A percentile compares a stretch with the other conserved stretches of the same genome.
Conservation (phyloP, 2,888 invertebrate species). For the Unio delphinus region DNA sequence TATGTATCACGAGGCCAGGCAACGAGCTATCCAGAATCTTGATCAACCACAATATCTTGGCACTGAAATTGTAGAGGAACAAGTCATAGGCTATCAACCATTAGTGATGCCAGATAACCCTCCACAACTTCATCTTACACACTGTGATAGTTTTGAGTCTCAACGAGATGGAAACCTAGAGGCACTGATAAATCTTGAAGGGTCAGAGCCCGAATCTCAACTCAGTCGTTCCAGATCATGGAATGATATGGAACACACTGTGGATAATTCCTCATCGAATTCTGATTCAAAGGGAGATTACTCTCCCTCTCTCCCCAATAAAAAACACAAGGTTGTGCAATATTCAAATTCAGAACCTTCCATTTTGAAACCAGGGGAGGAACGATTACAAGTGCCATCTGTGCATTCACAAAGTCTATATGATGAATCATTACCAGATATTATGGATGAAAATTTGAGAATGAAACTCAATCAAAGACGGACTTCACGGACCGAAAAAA, state of each 20-base stretch:
- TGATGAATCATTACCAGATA: slow-evolving; percentile 43
- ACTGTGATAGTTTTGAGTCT: slow-evolving; percentile 29
- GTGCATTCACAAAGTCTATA: slow-evolving; percentile 21
- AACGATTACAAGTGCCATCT: slow-evolving; percentile 16
- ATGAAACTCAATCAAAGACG: slow-evolving; percentile 65
- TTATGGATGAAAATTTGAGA: slow-evolving; percentile 53
- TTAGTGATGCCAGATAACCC: slow-evolving; percentile 21
- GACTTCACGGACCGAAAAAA: slow-evolving; percentile 67
- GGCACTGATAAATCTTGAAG: no score
- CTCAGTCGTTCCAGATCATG: slow-evolving; percentile 34
- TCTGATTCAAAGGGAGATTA: no score
- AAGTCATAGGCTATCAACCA: slow-evolving; percentile 39
- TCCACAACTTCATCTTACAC: slow-evolving; percentile 27
- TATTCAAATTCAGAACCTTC: no score
- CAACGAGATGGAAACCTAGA: neutral
- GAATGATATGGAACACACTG: slow-evolving; percentile 26
- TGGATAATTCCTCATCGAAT: no score
- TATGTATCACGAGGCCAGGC: slow-evolving; percentile 41
- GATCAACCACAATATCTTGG: slow-evolving; percentile 22
- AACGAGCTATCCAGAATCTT: slow-evolving; percentile 7
- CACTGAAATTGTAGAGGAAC: slow-evolving; percentile 34
- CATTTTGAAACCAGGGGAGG: slow-evolving; percentile 5
- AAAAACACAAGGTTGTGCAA: no score
- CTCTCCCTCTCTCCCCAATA: no score
- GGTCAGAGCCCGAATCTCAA: no score